Percentiles rank a stretch among this genome's conserved stretches.
Conservation (phyloP, 2,797 vertebrate genomes). For the Morus bassanus region DNA sequence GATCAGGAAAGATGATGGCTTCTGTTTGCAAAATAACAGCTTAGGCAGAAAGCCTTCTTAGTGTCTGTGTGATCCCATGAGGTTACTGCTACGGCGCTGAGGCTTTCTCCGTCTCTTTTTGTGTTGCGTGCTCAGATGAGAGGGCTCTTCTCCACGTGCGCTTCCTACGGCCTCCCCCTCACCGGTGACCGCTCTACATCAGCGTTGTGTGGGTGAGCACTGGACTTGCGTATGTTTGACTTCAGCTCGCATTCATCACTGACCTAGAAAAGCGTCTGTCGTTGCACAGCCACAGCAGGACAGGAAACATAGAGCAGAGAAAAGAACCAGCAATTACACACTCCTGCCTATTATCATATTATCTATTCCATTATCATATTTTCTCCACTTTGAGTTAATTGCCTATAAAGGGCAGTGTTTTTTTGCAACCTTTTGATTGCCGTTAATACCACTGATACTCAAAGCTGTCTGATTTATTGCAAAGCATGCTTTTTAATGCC, state of each 20-base stretch:
- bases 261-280: constrained; percentile 22
- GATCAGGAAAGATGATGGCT: background rate
- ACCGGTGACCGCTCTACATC: accelerated
- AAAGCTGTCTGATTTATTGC: background rate
- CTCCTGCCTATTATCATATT: background rate
- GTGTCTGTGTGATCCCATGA: background rate
- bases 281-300: constrained; percentile 2
- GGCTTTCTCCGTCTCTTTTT: background rate
- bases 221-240: background rate
- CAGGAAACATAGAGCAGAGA: background rate
- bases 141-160: background rate
- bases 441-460: background rate
- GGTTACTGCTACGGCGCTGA: background rate
- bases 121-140: background rate
- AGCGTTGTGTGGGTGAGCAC: background rate
- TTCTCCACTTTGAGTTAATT: background rate
- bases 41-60: background rate
- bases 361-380: background rate
- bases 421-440: background rate
- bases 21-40: background rate
- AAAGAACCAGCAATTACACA: background rate
- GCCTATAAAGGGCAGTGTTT: accelerated
- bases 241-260: background rate
- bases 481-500: background rate
- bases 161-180: background rate